Evolutionary conservation across 2,888 invertebrate species (phyloP).

Genomic region (Cepaea hortensis): DNA sequence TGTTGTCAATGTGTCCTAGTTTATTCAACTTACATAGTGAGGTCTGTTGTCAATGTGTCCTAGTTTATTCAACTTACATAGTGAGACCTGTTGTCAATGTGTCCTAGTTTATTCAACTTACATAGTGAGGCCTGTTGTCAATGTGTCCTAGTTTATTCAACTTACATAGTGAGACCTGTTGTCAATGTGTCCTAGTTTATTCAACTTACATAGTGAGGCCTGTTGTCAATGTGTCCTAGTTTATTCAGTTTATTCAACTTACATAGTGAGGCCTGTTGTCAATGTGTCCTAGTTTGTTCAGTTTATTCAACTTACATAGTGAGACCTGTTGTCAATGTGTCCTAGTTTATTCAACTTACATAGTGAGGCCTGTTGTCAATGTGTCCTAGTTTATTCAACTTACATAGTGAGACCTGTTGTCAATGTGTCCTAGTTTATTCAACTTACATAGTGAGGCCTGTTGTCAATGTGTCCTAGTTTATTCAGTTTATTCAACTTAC

Average conservation of each 20-base stretch:
- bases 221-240: constrained; percentile 88
- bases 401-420: too few species aligned
- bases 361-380: too few species aligned
- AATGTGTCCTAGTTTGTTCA: constrained; percentile 87
- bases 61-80: constrained; percentile 93
- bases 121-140: constrained; percentile 97
- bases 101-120: constrained; percentile 91
- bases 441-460: too few species aligned
- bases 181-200: constrained; percentile 89
- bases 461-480: too few species aligned
- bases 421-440: too few species aligned
- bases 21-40: constrained; percentile 95
- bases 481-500: too few species aligned
- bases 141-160: constrained; percentile 88
- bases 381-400: too few species aligned
- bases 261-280: constrained; percentile 97
- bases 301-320: constrained; percentile 94
- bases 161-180: constrained; percentile 96
- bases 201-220: constrained; percentile 97
- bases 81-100: constrained; percentile 93
- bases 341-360: constrained; percentile 83
- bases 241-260: constrained; percentile 94
- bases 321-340: constrained; percentile 92
- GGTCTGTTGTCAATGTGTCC: constrained; percentile 92
- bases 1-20: constrained; percentile 88